Evolutionary conservation across 2,113 vertebrate species (phyloP), one percentile per base, ranked within the genome.

Genomic region (Clarias gariepinus): DNA sequence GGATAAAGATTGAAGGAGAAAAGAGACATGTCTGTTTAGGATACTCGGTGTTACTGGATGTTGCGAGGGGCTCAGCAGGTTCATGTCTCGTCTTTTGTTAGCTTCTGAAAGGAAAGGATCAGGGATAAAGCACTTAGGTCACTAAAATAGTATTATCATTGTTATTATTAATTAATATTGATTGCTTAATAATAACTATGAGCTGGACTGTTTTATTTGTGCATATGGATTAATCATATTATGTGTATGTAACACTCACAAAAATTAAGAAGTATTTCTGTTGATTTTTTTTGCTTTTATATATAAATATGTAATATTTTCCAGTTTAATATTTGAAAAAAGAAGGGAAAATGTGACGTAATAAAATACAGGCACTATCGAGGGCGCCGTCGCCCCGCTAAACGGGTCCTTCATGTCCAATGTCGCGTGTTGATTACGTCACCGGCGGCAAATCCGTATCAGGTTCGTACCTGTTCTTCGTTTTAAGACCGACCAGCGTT

Each of bases 11-110:
- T 77, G 28, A 82, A 86, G 88, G 89, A 88, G 90, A 90, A 92
- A 90, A 93, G 90, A 91, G 88, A 88, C 87, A 88, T 78, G 81
- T 84, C 91, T 93, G 92, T 93, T 92, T 85, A 55, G 66, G 66
- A 73, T 73, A 52, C 33, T 58, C 89, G 68, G 89, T 78, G 87
- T 83, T 81, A 36, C 33, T 84, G 83, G 85, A 85, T 77, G 73
- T 55, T 60, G 68, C 82, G 66, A 23, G 60, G 83, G 71, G 76
- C 81, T 90, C 88, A 87, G 73, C 41, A 82, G 61, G 41, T 87
- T 91, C 64, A 85, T 64, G 61, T 58, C 57, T 89, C 25, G 58
- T 83, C 16, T 15, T 61, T 91, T 68, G 41, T 53, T 87, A 25
- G 19, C 82, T 77, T 81, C 78, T n/a, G 47, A 85, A 76, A 71